Percentiles rank a stretch among this genome's conserved stretches.
phyloP scores from a whole-genome alignment of 2,888 invertebrate genomes.

The Aporophyla lueneburgensis region DNA sequence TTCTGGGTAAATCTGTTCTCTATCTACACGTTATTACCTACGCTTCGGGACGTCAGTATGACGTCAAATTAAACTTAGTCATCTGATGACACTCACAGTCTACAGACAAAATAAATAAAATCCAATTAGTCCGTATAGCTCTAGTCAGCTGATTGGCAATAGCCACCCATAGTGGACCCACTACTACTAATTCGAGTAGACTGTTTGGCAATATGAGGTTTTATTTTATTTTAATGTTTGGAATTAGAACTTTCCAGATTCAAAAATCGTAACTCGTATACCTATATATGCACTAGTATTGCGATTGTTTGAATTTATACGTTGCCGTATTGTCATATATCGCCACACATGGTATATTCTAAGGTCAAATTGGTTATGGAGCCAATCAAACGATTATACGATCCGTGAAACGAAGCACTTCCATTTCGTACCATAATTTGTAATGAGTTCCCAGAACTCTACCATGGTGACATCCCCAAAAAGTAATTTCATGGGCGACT shows the following conservation, averaged over 20 bases:
- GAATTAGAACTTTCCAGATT: neutral
- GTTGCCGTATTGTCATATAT: no score
- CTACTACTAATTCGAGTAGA: neutral
- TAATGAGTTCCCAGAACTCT: neutral
- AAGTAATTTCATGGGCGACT: neutral
- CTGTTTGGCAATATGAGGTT: no score
- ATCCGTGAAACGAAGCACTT: neutral
- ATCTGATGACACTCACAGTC: neutral
- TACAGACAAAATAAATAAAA: neutral
- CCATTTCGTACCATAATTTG: slow-evolving; percentile 7
- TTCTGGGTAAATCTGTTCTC: no score
- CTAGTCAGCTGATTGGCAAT: neutral
- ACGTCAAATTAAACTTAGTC: neutral
- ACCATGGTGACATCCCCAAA: neutral
- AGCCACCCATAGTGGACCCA: neutral
- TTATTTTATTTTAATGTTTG: neutral
- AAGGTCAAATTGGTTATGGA: neutral
- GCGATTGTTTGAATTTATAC: neutral
- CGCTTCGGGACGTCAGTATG: no score
- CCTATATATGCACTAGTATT: neutral
- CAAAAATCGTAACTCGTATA: neutral
- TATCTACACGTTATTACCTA: neutral
- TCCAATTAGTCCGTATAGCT: neutral
- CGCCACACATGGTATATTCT: neutral
- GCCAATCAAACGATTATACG: neutral